These are phyloP conservation scores for Nothobranchius furzeri DNA, from an alignment of 2,113 vertebrate species.

Conservation along the genomic window DNA sequence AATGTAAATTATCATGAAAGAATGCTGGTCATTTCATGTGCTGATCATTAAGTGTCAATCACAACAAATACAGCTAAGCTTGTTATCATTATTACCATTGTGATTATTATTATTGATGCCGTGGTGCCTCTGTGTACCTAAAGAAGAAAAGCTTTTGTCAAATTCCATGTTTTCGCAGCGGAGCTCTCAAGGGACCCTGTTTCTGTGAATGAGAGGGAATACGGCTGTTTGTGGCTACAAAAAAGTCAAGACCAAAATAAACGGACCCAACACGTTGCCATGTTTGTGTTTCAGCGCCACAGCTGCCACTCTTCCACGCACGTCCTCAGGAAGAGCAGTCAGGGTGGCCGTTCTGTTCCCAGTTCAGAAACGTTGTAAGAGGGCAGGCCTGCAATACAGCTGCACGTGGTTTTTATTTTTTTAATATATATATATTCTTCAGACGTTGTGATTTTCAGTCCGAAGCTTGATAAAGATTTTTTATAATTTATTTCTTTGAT, in stretches of 20 bases:
- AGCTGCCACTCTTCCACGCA: slow-evolving; percentile 1
- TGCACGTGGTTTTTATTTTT: slow-evolving; percentile 19
- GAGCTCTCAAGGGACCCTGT: slow-evolving; percentile 65
- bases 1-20: too few relatives aligned
- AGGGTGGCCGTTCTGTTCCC: slow-evolving; percentile 55
- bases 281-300: slow-evolving; percentile 26
- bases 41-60: slow-evolving; percentile 4
- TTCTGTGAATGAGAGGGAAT: slow-evolving; percentile 54
- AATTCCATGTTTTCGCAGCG: slow-evolving; percentile 41
- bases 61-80: slow-evolving; percentile 29
- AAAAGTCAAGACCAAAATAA: slow-evolving; percentile 68
- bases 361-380: slow-evolving; percentile 56
- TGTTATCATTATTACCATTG: slow-evolving; percentile 59
- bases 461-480: slow-evolving; percentile 76
- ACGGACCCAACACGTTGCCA: slow-evolving; percentile 54
- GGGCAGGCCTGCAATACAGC: slow-evolving; percentile 55
- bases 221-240: slow-evolving; percentile 68
- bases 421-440: slow-evolving; percentile 55
- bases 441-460: slow-evolving; percentile 70
- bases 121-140: slow-evolving; percentile 37
- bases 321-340: slow-evolving; percentile 46
- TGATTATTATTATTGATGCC: slow-evolving; percentile 68
- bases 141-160: slow-evolving; percentile 8
- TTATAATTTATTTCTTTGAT: slow-evolving; percentile 85
- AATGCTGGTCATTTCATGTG: slow-evolving; percentile 6